Base-by-base conservation (phyloP, 2,113 vertebrate genomes). In the Turdus rufiventris region DNA sequence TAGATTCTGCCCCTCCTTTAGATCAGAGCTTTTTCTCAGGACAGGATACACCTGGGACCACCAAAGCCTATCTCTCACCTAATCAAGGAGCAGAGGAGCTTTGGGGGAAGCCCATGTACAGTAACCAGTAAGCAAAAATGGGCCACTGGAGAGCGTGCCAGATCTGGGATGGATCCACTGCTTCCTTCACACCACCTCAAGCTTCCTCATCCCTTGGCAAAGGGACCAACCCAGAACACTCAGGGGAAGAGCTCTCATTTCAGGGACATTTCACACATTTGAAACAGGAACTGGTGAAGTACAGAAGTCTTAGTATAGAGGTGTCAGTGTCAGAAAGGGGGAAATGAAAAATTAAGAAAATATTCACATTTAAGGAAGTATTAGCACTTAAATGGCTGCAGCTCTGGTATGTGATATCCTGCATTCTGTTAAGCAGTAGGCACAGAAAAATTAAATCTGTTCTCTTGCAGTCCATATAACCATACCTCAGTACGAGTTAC, bases 261-360 rank as follows among this genome's bases (percentile, higher is more conserved):
- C 60, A 65, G n/a, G 42, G 18, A 70, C 17, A 19, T 58, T 85
- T 38, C 38, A 61, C 47, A 25, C 31, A 20, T 36, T 71, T 3
- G 0, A 60, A 88, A 62, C 5, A 51, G 11, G 11, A 82, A n/a
- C 26, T 29, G 29, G 8, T 12, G 54, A 88, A 76, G 23, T 31
- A 70, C 6, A 25, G 45, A 76, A 28, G 18, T 36, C 28, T 65
- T 34, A 65, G 18, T 10, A 48, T 9, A 56, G 67, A 76, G 15
- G 6, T 57, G 25, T 42, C 53, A 45, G 21, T 8, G 1, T 33
- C 4, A 7, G 48, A 19, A n/a, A n/a, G 3, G 12, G 6, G 5
- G 10, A 58, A 34, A 13, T 13, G n/a, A 48, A 80, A 45, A 62
- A 10, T 42, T 26, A 54, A 29, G 13, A 45, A 73, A 76, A 50